Evolutionary conservation across 2,797 vertebrate species (phyloP), one percentile per base, ranked within the genome.

Genomic region (Cichlasoma orientale): DNA sequence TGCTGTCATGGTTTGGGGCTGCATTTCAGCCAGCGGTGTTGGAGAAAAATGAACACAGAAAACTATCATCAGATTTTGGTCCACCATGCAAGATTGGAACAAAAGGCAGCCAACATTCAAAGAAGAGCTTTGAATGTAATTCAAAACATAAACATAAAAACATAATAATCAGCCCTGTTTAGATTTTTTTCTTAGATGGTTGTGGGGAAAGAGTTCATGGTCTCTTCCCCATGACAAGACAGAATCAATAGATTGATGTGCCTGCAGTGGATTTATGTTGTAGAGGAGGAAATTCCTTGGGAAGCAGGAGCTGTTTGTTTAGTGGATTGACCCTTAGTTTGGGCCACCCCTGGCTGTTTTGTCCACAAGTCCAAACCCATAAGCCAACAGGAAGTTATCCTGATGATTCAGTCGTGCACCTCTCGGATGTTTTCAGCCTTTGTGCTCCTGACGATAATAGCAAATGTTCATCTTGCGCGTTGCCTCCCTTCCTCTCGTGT

Each of bases 401-500:
- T 29, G 73, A 75, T 80, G 82, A 89, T 81, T 89, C 70, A 85
- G 52, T 75, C 71, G 38, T 63, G 47, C 63, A 79, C 75, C 31
- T 86, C 80, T 89, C 58, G 47, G 75, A 90, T 88, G 82, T 91
- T 78, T 85, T 88, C 76, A 58, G 47, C 7, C 0, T 84, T 86
- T 85, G 74, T 59, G 66, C 47, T 23, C 11, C 2, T 47, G 70
- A 71, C 75, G 86, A 86, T 85, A 84, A 86, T 88, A 36, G 1
- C 72, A 59, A n/a, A 59, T 56, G 56, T 84, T 90, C 73, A 82
- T 90, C 82, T 82, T 47, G 47, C 74, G 69, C 63, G 85, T 88
- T 69, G 41, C 86, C 89, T 89, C 90, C 92, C 88, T 88, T 94
- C 92, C 91, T 92, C 80, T 63, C 74, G 59, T 79, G 70, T n/a